Evolutionary conservation across 2,888 invertebrate genomes (phyloP), one percentile per base, ranked within the genome.

Genomic region (Hololepta plana): DNA sequence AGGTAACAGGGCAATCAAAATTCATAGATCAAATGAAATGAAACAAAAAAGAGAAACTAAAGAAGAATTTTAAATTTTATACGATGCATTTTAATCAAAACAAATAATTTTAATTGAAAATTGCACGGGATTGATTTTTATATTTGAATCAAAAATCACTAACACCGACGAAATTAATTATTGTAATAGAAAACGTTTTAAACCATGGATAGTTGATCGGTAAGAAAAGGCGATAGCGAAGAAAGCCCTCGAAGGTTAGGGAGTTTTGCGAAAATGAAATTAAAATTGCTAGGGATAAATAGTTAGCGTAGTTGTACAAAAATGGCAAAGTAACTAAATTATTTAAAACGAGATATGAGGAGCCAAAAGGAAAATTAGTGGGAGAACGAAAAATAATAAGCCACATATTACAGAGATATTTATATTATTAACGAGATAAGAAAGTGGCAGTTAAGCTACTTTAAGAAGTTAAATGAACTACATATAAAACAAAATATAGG

Each of bases 351-450:
- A n/a, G n/a, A n/a, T n/a, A n/a, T n/a, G n/a, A n/a, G n/a, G n/a
- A n/a, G n/a, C n/a, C n/a, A n/a, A n/a, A n/a, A n/a, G n/a, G n/a
- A n/a, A n/a, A n/a, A n/a, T n/a, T n/a, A n/a, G n/a, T n/a, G n/a
- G n/a, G n/a, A n/a, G n/a, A n/a, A n/a, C n/a, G 8, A 5, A 23
- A 27, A 24, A 31, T 34, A 49, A 51, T 44, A 47, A 51, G 46
- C 48, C 51, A 50, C 49, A 50, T 49, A 50, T 44, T 41, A 45
- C 46, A 49, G 46, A 49, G 46, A 49, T 47, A 45, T 48, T 48
- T 47, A 47, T 49, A 33, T 33, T 35, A n/a, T n/a, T n/a, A n/a
- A n/a, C n/a, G n/a, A n/a, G 32, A 35, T 33, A 17, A 17, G n/a
- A n/a, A 17, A 23, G 10, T 6, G 10, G 13, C 2, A 8, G 14